These are phyloP conservation scores for Scaptomyza tumidula DNA, from an alignment of 2,888 invertebrate genomes.

Conservation along the genomic window DNA sequence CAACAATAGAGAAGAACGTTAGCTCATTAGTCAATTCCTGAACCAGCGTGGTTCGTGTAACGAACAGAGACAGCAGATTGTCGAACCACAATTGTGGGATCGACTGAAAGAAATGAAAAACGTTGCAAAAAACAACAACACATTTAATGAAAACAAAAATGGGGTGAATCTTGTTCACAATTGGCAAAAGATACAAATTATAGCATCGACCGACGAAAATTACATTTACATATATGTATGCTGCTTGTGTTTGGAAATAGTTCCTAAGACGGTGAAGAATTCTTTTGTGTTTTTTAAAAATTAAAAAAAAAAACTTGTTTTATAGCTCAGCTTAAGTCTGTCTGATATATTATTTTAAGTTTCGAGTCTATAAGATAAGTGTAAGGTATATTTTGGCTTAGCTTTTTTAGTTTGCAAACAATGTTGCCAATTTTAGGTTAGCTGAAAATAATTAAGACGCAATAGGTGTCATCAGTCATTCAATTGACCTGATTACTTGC, in stretches of 20 bases:
- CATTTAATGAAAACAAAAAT: constrained; percentile 1
- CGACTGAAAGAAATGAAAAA: constrained; percentile 65
- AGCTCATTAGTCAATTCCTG: constrained; percentile 71
- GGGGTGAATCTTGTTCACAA: constrained; percentile 45
- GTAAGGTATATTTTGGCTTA: too few relatives aligned
- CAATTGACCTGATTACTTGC: constrained; percentile 75
- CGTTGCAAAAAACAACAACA: constrained; percentile 12
- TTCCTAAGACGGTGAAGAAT: not conserved
- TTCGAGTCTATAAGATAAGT: too few relatives aligned
- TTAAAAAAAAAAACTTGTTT: not conserved
- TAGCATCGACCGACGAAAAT: not conserved
- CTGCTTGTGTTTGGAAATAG: not conserved
- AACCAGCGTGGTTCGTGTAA: constrained; percentile 72
- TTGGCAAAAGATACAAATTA: constrained; percentile 7
- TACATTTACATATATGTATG: not conserved
- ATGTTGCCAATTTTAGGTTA: constrained; percentile 9
- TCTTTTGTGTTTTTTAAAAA: too few relatives aligned
- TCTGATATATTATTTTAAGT: not conserved
- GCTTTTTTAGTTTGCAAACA: not conserved
- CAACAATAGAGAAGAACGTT: constrained; percentile 47
- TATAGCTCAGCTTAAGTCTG: not conserved
- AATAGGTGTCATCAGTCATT: constrained; percentile 33
- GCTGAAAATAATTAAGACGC: constrained; percentile 1
- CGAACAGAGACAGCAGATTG: constrained; percentile 72
- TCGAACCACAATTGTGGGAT: constrained; percentile 74